Evolutionary conservation across 2,797 vertebrate genomes (phyloP), one percentile per base, ranked within the genome.

Genomic region (Glossophaga mutica): DNA sequence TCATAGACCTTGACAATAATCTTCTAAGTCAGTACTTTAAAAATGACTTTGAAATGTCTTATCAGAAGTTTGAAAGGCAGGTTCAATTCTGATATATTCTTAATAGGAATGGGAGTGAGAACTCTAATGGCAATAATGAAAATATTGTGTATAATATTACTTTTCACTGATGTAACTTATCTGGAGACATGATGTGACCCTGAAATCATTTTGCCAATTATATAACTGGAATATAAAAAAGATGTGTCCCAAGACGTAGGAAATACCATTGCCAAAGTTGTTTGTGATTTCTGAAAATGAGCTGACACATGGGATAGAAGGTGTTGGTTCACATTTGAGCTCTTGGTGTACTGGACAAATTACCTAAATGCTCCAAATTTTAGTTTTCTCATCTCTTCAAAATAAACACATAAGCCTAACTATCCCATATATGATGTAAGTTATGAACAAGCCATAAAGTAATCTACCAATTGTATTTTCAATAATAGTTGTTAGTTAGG

Each of bases 31-130:
- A 89, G n/a, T 88, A 70, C 26, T 92, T 44, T 46, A 52, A 87
- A 88, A n/a, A 90, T 90, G 48, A 22, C 39, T 89, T 96, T 84
- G 3, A 59, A 87, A 90, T 48, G 3, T 34, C 91, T 87, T 59
- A 76, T 73, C 29, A 81, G 29, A n/a, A 78, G 14, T 34, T 87
- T 67, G 77, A 71, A 82, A 59, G 44, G 42, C 29, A 96, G 67
- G 89, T 94, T 93, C 91, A 68, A 90, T 94, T 92, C 7, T 42
- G 22, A 57, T 46, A 50, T 68, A 68, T 16, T 50, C 79, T 84
- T 73, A 92, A 77, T 87, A 91, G 46, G 48, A 95, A 93, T 76
- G 48, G 10, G 1, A 91, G 3, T 67, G 46, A 89, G n/a, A 94
- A 90, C 9, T 44, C 34, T 90, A 93, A 82, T 39, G 1, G 0